Evolutionary conservation across 2,888 invertebrate species (phyloP).

Genomic region (Geophilus truncorum): DNA sequence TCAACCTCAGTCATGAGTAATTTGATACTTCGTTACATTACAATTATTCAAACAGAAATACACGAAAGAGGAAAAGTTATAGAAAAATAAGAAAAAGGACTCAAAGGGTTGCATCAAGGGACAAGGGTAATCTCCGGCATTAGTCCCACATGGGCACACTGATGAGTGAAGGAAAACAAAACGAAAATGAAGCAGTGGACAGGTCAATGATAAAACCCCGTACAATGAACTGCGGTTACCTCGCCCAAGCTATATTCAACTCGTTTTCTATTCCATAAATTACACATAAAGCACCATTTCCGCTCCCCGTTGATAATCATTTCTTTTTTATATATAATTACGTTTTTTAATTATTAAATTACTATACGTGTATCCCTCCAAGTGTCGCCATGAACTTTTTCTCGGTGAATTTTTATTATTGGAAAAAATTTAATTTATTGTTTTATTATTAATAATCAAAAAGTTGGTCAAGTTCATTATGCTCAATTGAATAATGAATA

Average conservation of each 20-base stretch:
- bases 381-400: background rate
- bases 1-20: constrained; percentile 17
- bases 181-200: background rate
- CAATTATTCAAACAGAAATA: background rate
- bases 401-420: background rate
- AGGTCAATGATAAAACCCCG: constrained; percentile 9
- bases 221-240: background rate
- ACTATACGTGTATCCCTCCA: background rate
- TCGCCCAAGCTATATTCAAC: too few relatives aligned
- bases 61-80: background rate
- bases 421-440: too few relatives aligned
- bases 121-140: background rate
- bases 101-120: too few relatives aligned
- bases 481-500: constrained; percentile 21
- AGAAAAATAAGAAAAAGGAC: too few relatives aligned
- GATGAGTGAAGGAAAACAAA: constrained; percentile 15
- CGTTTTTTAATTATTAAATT: background rate
- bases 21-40: background rate
- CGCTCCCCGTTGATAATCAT: background rate
- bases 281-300: constrained; percentile 4
- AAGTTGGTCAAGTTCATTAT: constrained; percentile 27
- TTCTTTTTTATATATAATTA: background rate
- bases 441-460: background rate
- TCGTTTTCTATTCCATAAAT: background rate
- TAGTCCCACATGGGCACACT: constrained; percentile 1